Conservation (phyloP, 2,797 vertebrate genomes). For the Gobionotothen gibberifrons region DNA sequence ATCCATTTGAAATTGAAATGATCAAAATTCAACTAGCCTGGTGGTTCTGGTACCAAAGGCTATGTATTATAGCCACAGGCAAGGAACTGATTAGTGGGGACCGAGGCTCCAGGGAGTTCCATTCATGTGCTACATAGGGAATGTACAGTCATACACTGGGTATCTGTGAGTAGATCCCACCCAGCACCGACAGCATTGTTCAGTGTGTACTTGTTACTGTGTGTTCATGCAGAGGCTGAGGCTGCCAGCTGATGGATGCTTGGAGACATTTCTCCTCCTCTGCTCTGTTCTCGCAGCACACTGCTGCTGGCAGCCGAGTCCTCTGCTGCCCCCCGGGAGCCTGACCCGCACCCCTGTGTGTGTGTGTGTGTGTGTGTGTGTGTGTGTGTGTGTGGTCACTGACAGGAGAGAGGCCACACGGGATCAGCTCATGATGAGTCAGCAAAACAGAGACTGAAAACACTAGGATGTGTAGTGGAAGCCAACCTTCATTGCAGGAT, state of each 20-base stretch:
- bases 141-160: neutral
- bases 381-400: slow-evolving; percentile 28
- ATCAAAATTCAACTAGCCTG: neutral
- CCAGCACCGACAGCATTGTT: slow-evolving; percentile 4
- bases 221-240: slow-evolving; percentile 2
- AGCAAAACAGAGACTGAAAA: slow-evolving; percentile 7
- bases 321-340: slow-evolving; percentile 2
- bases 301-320: slow-evolving; percentile 38
- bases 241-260: slow-evolving; percentile 47
- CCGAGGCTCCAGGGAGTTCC: neutral
- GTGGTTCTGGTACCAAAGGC: neutral
- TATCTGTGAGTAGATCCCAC: slow-evolving; percentile 1
- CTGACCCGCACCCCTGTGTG: slow-evolving; percentile 7
- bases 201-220: slow-evolving; percentile 4
- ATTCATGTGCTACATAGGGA: neutral
- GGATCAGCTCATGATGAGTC: slow-evolving; percentile 38
- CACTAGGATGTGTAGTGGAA: no score
- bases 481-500: neutral
- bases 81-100: neutral
- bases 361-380: slow-evolving; percentile 21
- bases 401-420: neutral
- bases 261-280: slow-evolving; percentile 28
- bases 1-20: neutral
- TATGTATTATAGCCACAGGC: no score
- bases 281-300: slow-evolving; percentile 33